A percentile compares a stretch with the other conserved stretches of the same genome.
Evolutionary conservation across 2,113 vertebrate species (phyloP).

Genomic region (Cyanoderma ruficeps): DNA sequence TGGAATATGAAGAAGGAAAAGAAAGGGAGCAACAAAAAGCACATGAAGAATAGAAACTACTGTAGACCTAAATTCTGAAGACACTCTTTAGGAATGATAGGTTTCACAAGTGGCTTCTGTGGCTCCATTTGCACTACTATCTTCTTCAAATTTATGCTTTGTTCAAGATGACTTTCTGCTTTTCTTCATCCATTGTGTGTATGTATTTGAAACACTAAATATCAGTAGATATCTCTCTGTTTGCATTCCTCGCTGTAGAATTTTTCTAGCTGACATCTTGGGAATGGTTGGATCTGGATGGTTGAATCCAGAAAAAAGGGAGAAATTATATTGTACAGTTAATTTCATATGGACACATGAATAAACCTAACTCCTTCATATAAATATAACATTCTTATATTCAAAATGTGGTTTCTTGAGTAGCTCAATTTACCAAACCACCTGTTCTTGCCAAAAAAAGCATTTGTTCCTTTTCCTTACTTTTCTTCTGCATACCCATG

Average conservation of each 20-base stretch:
- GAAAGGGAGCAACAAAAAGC: background rate
- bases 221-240: background rate
- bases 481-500: background rate
- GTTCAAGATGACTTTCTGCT: background rate
- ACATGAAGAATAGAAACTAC: background rate
- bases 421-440: background rate
- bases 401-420: background rate
- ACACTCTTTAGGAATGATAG: background rate
- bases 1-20: background rate
- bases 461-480: background rate
- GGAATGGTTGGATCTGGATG: background rate
- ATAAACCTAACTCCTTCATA: background rate
- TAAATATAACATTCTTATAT: background rate
- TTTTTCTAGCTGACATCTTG: background rate
- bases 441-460: background rate
- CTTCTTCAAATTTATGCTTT: background rate
- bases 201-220: background rate
- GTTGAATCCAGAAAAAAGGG: background rate
- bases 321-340: background rate
- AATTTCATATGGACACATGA: background rate
- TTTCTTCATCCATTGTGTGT: background rate
- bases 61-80: background rate
- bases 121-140: background rate
- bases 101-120: background rate
- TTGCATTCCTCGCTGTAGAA: background rate